These are phyloP conservation scores for Cyphomyrmex costatus DNA, from an alignment of 1,140 invertebrate species.

Conservation along the genomic window DNA sequence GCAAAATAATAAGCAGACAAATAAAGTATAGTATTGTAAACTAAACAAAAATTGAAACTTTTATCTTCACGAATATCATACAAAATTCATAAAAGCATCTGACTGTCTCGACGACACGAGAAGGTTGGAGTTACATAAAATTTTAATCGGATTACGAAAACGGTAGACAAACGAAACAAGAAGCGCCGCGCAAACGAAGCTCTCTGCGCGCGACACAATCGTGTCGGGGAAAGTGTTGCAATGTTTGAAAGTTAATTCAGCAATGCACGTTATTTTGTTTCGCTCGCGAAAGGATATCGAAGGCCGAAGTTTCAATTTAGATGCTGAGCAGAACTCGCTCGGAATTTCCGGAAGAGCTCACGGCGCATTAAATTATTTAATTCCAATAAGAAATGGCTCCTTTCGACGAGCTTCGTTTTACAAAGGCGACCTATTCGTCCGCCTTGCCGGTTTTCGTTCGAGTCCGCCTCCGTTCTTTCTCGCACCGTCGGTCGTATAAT, in stretches of 20 bases:
- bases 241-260: constrained; percentile 51
- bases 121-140: constrained; percentile 28
- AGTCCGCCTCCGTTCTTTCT: constrained; percentile 6
- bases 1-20: neutral
- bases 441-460: constrained; percentile 4
- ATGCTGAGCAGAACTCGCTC: constrained; percentile 33
- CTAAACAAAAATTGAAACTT: constrained; percentile 13
- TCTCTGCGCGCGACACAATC: neutral
- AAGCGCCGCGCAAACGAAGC: constrained; percentile 6
- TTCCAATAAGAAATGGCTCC: constrained; percentile 56
- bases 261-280: constrained; percentile 36
- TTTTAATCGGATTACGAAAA: constrained; percentile 54
- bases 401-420: constrained; percentile 46
- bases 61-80: constrained; percentile 5
- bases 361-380: constrained; percentile 67
- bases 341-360: constrained; percentile 55
- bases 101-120: neutral
- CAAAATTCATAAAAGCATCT: neutral
- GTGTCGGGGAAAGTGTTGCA: constrained; percentile 4
- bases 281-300: constrained; percentile 37
- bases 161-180: constrained; percentile 29
- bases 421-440: constrained; percentile 26
- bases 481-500: constrained; percentile 30
- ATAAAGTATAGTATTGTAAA: neutral
- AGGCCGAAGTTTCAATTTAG: constrained; percentile 64